These are phyloP conservation scores for Crocodylus rhombifer DNA, from an alignment of 2,797 vertebrate genomes.

Conservation along the genomic window DNA sequence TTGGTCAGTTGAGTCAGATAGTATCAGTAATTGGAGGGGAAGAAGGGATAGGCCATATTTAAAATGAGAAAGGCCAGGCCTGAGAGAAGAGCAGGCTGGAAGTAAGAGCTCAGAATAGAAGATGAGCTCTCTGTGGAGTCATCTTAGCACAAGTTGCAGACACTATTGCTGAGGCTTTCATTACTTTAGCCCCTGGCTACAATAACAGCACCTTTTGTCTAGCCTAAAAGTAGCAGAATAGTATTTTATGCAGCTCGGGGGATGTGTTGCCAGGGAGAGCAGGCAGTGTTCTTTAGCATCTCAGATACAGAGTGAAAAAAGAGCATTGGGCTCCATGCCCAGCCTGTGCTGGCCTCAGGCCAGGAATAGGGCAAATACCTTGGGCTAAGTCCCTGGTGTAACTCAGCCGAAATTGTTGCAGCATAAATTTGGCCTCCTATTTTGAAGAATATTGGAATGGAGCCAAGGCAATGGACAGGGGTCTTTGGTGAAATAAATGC, in stretches of 20 bases:
- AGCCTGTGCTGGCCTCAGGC: background rate
- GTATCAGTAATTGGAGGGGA: background rate
- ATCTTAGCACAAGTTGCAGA: background rate
- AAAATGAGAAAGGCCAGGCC: background rate
- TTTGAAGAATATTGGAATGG: background rate
- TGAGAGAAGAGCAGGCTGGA: background rate
- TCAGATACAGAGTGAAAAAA: background rate
- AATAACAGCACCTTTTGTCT: background rate
- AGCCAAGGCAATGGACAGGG: background rate
- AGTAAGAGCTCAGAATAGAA: fast-evolving
- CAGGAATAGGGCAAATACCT: background rate
- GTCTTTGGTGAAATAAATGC: background rate
- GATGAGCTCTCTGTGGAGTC: fast-evolving
- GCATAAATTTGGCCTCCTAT: background rate
- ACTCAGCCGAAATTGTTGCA: fast-evolving
- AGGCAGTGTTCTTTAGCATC: background rate
- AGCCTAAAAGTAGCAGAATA: background rate
- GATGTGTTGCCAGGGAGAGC: background rate
- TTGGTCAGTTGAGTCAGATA: too few species aligned
- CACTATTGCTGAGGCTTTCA: fast-evolving
- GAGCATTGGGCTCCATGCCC: background rate
- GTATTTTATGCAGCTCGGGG: background rate
- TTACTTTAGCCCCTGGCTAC: background rate
- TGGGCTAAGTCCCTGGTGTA: background rate
- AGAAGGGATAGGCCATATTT: background rate